Conservation (phyloP, 2,797 vertebrate genomes). For the Acrossocheilus fasciatus region DNA sequence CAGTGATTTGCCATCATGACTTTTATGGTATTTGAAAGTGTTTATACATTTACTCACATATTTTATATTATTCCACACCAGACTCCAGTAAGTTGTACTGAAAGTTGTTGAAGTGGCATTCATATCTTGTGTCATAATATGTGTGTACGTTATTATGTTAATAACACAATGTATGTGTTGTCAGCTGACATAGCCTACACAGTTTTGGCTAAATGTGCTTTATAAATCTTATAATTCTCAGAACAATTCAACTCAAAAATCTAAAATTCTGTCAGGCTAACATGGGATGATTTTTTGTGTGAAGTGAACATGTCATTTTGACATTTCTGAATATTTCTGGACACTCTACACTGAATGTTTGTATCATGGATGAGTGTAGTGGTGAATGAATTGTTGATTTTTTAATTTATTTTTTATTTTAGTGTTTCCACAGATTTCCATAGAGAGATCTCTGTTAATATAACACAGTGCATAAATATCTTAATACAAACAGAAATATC, state of each 20-base stretch:
- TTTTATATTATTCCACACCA: background rate
- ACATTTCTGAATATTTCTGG: background rate
- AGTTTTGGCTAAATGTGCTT: no score
- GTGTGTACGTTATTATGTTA: background rate
- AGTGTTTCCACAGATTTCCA: background rate
- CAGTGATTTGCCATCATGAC: background rate
- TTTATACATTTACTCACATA: background rate
- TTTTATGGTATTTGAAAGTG: background rate
- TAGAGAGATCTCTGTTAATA: background rate
- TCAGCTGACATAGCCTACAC: background rate
- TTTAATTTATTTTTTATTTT: background rate
- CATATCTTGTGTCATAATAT: background rate
- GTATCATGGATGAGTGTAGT: background rate
- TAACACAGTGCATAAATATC: background rate
- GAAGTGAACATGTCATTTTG: background rate
- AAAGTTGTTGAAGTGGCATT: background rate
- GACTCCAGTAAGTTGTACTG: background rate
- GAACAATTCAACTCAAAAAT: background rate
- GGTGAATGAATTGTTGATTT: background rate
- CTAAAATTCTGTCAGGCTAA: background rate
- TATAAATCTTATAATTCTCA: background rate
- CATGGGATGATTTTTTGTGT: background rate
- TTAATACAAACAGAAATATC: background rate
- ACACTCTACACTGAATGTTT: background rate
- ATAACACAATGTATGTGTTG: background rate